Evolutionary conservation across 2,797 vertebrate species (phyloP).

Genomic region (Bucorvus abyssinicus): DNA sequence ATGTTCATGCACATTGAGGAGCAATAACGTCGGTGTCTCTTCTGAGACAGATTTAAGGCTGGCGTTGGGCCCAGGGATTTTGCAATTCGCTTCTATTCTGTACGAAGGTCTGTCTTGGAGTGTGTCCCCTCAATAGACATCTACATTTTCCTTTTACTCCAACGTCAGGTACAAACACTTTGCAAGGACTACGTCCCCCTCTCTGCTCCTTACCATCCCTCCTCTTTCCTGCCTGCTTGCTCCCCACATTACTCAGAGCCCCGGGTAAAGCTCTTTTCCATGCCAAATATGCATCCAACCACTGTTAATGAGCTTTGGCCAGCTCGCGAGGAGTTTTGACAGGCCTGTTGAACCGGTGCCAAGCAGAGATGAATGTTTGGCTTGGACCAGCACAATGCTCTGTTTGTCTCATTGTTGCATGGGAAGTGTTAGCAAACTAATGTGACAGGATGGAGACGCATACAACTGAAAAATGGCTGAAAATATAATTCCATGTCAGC

Average conservation of each 20-base stretch:
- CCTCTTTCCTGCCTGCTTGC: neutral
- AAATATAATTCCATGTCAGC: constrained; percentile 66
- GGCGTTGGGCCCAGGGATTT: neutral
- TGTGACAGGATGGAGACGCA: constrained; percentile 65
- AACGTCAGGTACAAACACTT: neutral
- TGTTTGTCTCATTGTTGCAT: constrained; percentile 74
- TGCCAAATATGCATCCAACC: constrained; percentile 67
- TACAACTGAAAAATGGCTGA: constrained; percentile 60
- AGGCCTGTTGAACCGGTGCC: constrained; percentile 64
- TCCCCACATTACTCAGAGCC: neutral
- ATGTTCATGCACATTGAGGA: neutral
- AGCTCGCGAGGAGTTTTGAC: constrained; percentile 69
- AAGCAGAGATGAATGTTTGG: constrained; percentile 74
- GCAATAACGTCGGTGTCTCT: neutral
- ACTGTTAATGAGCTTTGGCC: constrained; percentile 74
- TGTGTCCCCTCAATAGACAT: neutral
- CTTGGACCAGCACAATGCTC: constrained; percentile 71
- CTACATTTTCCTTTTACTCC: neutral
- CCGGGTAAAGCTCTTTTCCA: constrained; percentile 63
- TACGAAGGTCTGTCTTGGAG: neutral
- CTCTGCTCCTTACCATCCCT: neutral
- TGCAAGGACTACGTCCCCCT: neutral
- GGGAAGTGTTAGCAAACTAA: constrained; percentile 75
- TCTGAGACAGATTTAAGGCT: constrained; percentile 5
- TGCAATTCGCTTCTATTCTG: constrained; percentile 6